Base-by-base conservation (phyloP, 2,888 invertebrate species). In the Trissolcus japonicus region DNA sequence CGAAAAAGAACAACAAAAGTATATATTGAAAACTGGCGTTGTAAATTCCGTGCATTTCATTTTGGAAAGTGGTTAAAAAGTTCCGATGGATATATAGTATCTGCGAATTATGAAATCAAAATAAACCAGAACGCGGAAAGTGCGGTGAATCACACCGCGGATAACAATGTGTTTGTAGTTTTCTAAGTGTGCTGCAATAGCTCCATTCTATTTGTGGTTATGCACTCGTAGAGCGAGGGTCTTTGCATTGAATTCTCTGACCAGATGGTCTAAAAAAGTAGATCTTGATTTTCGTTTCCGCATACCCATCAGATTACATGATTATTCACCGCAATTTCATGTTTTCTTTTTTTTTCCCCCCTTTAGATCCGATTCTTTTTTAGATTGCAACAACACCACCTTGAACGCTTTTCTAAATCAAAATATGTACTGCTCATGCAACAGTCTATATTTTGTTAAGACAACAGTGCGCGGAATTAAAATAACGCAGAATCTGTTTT, bases 181-280 rank as follows among this genome's bases (percentile, higher is more conserved):
- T 68, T 53, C 55, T 51, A 56, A 55, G 51, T 59, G 61, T 65
- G 65, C 60, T 61, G 76, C 76, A 76, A 76, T 56, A 76, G 69
- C 76, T 66, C 76, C 65, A 66, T 65, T 71, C 76, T 76, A 76
- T 76, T 76, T 76, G 69, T 46, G 71, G 71, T 76, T 71, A 71
- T 71, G 66, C 71, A 51, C 65, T 76, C 65, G 69, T 55, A 17
- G 59, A 56, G 48, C 14, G 59, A 67, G 62, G 46, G 48, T 50
- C 53, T 63, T 68, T 54, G 75, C 75, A 54, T 68, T 56, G 46
- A 43, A 62, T 62, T 62, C 57, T 16, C 53, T 50, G 51, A 61
- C 51, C 53, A 51, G 40, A 41, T 43, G 43, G 50, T 48, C 67
- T 51, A 61, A 66, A 67, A 53, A 67, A 55, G 17, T 59, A 68